Base-by-base conservation (phyloP, 2,888 invertebrate genomes). In the Eremobia ochroleuca region DNA sequence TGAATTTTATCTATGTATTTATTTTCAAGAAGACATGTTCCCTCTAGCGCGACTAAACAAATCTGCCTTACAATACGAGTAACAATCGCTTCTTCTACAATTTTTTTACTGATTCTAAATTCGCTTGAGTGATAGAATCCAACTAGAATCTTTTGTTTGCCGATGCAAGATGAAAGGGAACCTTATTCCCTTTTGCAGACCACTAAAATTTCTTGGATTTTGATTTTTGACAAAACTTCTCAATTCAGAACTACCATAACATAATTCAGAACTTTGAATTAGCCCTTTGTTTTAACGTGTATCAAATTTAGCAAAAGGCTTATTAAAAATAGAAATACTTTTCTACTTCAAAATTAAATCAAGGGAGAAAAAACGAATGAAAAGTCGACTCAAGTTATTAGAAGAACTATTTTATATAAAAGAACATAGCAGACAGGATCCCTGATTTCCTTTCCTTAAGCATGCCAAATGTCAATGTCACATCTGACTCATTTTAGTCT, bases 401-500 rank as follows among this genome's bases (percentile, higher is more conserved):
- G 31, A 21, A 61, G 21, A 34, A 34, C 21, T 15, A 37, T 37
- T 62, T n/a, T n/a, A 34, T 13, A 9, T 4, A n/a, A 61, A 31
- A 31, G 1, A 31, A 31, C 25, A 6, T 34, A 25, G 25, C 25
- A 34, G 34, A 34, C 6, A 13, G 62, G 13, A 34, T 25, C 9
- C 13, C 34, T 34, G 62, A 25, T 62, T 62, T 34, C 11, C 25
- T 25, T 25, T n/a, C n/a, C 15, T 2, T n/a, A 37, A 4, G 15
- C 37, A 18, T 37, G 62, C 25, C 34, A 13, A 61, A 34, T 34
- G 34, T 34, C 4, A 25, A 34, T 49, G 58, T 13, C 58, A 6
- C 21, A 34, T 82, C 74, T 75, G 13, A 13, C 25, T 25, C 0
- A 15, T 21, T 5, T 65, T 64, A 66, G 13, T 84, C 77, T 82